phyloP scores from a whole-genome alignment of 2,888 invertebrate genomes.

The Bursaphelenchus okinawaensis region DNA sequence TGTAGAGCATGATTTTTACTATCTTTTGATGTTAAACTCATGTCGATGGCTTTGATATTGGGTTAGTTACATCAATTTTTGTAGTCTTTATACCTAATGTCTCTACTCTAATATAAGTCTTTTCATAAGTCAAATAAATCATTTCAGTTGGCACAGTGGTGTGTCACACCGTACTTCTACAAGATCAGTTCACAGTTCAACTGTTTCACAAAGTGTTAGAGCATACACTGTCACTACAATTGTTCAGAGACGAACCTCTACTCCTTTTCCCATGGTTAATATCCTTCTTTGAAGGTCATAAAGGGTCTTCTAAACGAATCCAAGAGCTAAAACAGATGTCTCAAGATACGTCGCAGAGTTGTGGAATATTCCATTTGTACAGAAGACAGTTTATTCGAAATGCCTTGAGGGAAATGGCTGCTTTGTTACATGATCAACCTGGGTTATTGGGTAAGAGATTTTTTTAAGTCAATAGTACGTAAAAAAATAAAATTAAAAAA shows the following conservation, averaged over 20 bases:
- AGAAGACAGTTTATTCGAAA: conserved; percentile 89
- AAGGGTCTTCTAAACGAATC: conserved; percentile 71
- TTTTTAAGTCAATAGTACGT: no score
- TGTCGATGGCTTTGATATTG: not conserved
- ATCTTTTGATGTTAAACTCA: not conserved
- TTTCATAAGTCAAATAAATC: not conserved
- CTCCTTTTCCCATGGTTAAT: conserved; percentile 89
- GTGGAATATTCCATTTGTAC: conserved; percentile 83
- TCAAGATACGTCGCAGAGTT: conserved; percentile 70
- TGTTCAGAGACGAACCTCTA: conserved; percentile 94
- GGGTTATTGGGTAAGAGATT: conserved; percentile 68
- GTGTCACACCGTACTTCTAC: conserved; percentile 77
- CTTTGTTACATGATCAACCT: conserved; percentile 94
- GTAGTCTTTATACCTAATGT: no score
- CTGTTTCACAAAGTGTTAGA: conserved; percentile 87
- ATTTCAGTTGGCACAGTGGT: conserved; percentile 75
- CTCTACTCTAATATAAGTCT: no score
- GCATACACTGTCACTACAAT: conserved; percentile 84
- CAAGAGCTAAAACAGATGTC: conserved; percentile 94
- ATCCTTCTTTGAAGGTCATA: conserved; percentile 85
- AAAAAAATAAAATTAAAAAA: not conserved
- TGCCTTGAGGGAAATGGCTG: conserved; percentile 84
- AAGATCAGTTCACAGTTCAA: conserved; percentile 69
- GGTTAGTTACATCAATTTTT: no score
- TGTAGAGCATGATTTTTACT: no score